These are phyloP conservation scores for Oreocharis arfaki DNA, from an alignment of 2,113 vertebrate genomes.

Conservation along the genomic window DNA sequence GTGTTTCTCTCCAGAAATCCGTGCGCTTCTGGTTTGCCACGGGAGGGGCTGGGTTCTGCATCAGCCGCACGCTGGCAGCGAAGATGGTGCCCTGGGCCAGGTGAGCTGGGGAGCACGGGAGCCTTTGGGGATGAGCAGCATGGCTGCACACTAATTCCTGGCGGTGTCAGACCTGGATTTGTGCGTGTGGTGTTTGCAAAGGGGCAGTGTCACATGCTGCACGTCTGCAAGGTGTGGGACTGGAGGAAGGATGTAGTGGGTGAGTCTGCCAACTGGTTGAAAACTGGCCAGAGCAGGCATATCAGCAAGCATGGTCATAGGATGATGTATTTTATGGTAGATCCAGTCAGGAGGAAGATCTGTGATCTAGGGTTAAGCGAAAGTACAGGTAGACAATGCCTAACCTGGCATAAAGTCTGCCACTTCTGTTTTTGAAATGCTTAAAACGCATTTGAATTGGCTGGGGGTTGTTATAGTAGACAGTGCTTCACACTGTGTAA, in stretches of 20 bases:
- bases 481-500: not conserved
- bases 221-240: not conserved
- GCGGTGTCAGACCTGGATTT: not conserved
- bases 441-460: not conserved
- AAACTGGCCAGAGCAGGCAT: not conserved
- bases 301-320: not conserved
- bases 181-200: not conserved
- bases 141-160: not conserved
- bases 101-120: slow-evolving; percentile 61
- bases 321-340: too few relatives aligned
- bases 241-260: not conserved
- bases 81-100: slow-evolving; percentile 93
- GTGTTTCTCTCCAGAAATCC: slow-evolving; percentile 72
- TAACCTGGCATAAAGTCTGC: not conserved
- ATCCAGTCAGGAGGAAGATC: not conserved
- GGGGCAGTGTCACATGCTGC: not conserved
- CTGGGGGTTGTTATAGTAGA: not conserved
- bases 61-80: slow-evolving; percentile 81
- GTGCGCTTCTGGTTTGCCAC: slow-evolving; percentile 94
- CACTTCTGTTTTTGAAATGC: not conserved
- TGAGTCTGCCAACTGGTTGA: not conserved
- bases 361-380: not conserved
- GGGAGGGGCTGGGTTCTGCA: slow-evolving; percentile 91
- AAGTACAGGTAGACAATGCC: not conserved
- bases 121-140: not conserved